Conservation (phyloP, 2,888 invertebrate genomes). For the Athalia circularis region DNA sequence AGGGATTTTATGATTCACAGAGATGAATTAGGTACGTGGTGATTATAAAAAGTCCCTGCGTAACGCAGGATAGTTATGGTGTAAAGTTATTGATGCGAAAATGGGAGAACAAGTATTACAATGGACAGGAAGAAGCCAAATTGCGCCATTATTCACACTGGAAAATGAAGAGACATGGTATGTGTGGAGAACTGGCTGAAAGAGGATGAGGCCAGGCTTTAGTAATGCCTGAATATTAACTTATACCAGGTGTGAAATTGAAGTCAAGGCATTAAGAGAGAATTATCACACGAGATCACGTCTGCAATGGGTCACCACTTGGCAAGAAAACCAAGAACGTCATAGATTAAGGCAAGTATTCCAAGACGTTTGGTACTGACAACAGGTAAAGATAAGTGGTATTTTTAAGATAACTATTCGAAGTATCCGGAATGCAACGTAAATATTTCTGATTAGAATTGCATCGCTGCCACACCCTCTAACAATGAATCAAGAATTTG, state of each 20-base stretch:
- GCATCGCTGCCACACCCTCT: no score
- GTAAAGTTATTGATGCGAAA: slow-evolving; percentile 3
- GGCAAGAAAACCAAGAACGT: no score
- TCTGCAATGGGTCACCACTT: background rate
- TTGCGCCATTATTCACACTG: slow-evolving; percentile 51
- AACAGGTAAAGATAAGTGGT: no score
- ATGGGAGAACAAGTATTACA: slow-evolving; percentile 49
- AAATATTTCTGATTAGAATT: no score
- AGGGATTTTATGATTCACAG: no score
- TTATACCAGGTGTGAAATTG: slow-evolving; percentile 4
- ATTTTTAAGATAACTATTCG: no score
- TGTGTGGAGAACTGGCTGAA: background rate
- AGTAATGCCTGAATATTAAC: slow-evolving; percentile 10
- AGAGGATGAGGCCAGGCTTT: background rate
- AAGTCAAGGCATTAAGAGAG: background rate
- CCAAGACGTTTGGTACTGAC: no score
- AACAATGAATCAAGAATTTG: no score
- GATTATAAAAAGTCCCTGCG: background rate
- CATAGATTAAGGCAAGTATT: no score
- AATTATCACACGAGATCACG: background rate
- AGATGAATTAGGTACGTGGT: no score
- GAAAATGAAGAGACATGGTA: background rate
- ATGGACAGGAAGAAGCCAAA: slow-evolving; percentile 57
- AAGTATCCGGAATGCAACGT: no score
- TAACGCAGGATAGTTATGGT: background rate